These are phyloP conservation scores for human DNA, from an alignment of 2,113 vertebrate genomes.

Conservation along the genomic window GRCh38 chr3:143817501-143818000, in stretches of 20 bases:
- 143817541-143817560: not conserved
- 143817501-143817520: not conserved
- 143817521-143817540: not conserved
- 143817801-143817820: not conserved
- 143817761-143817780: conserved; percentile 21
- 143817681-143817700: not conserved
- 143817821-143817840: not conserved
- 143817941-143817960: not conserved
- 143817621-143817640: not conserved
- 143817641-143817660: not conserved
- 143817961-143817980: not conserved
- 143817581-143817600: not conserved
- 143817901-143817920: not conserved
- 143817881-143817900: not conserved
- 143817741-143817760: not conserved
- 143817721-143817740: not conserved
- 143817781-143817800: conserved; percentile 40
- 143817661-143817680: not conserved
- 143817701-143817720: not conserved
- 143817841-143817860: not conserved
- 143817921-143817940: not conserved
- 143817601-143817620: not conserved
- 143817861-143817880: not conserved
- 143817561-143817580: not conserved
- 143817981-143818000: not conserved